phyloP scores from a whole-genome alignment of 2,888 invertebrate species.

The Myathropa florea region DNA sequence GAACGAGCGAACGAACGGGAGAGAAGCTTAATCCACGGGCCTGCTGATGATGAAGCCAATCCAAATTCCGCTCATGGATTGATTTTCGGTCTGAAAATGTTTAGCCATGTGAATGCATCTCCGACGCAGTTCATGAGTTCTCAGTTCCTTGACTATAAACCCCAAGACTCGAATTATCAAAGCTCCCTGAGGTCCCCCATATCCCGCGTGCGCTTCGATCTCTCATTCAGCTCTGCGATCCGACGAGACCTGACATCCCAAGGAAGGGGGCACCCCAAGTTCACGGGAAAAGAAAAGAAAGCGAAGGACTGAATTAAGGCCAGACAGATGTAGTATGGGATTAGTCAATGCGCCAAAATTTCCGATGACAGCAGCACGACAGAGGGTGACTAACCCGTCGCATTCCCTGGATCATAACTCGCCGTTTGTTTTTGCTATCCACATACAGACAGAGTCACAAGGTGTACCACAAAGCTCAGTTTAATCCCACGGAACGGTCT shows the following conservation, averaged over 20 bases:
- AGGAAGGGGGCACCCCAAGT: background rate
- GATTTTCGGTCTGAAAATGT: conserved; percentile 67
- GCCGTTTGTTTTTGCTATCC: conserved; percentile 38
- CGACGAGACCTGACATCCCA: conserved; percentile 30
- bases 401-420: conserved; percentile 47
- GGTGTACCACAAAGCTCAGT: conserved; percentile 52
- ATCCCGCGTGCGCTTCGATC: background rate
- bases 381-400: conserved; percentile 61
- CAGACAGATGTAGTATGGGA: conserved; percentile 70
- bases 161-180: conserved; percentile 41
- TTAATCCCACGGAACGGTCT: conserved; percentile 45
- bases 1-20: conserved; percentile 36
- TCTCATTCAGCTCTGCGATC: too few relatives aligned
- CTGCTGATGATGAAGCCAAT: conserved; percentile 60
- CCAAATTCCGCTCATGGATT: conserved; percentile 65
- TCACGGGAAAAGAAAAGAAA: conserved; percentile 18
- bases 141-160: conserved; percentile 5
- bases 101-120: conserved; percentile 70
- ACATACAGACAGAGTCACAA: conserved; percentile 10
- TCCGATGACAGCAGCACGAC: conserved; percentile 66
- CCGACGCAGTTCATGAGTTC: conserved; percentile 53
- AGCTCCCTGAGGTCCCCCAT: conserved; percentile 29
- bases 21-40: conserved; percentile 60
- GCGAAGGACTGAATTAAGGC: conserved; percentile 16
- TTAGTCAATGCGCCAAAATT: conserved; percentile 69